Evolutionary conservation across 37 sponge, comb jelly and placozoan species (phyloP).

Genomic region (Eunapius fragilis): DNA sequence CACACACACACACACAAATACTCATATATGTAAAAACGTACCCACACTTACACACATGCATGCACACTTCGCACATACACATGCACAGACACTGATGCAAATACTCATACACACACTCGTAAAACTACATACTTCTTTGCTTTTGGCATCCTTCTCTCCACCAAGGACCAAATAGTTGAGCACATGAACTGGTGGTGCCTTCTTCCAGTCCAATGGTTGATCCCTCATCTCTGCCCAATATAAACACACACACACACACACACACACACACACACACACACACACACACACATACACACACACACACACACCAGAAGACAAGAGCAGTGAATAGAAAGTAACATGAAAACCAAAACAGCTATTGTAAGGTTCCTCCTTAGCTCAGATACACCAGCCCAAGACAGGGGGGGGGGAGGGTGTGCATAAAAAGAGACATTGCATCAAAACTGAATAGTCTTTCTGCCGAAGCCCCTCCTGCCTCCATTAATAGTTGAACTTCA

Average conservation of each 20-base stretch:
- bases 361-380: no score
- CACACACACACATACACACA: no score
- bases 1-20: neutral
- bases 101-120: neutral
- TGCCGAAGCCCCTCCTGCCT: no score
- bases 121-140: conserved; percentile 27
- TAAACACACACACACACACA: no score
- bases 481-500: no score
- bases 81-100: neutral
- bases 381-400: no score
- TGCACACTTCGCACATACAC: neutral
- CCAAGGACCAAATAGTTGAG: conserved; percentile 73
- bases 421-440: no score
- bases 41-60: neutral
- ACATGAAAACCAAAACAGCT: no score
- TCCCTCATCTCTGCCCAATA: conserved; percentile 56
- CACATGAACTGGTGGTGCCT: conserved; percentile 75
- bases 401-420: no score
- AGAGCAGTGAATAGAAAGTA: no score
- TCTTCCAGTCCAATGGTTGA: conserved; percentile 76
- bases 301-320: neutral
- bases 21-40: neutral
- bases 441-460: no score
- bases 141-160: conserved; percentile 72
- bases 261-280: no score